Base-by-base conservation (phyloP, 1,140 invertebrate species). In the Drosophila bifasciata region DNA sequence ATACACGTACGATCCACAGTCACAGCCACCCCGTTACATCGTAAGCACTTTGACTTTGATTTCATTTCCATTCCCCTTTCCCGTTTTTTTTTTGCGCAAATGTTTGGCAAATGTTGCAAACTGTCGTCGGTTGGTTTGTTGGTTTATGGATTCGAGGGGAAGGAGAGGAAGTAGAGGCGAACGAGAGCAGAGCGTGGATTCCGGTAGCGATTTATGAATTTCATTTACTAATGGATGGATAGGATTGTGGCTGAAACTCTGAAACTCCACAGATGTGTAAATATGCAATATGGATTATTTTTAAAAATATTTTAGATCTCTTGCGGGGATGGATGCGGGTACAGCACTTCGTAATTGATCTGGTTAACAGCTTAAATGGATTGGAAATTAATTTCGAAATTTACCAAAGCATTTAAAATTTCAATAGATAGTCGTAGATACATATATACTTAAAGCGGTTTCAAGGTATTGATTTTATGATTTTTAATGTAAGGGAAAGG, bases 161-260 rank as follows among this genome's bases (percentile, higher is more conserved):
- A 25, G 49, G 39, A 43, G 19, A 3, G 19, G 19, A 3, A 3
- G 19, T n/a, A 39, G 23, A 25, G 4, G 57, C 23, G 23, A 13
- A 25, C 23, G 39, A 43, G 11, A 17, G 52, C 62, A 68, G 44
- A 41, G 23, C 59, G 9, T 9, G 28, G 43, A 36, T 36, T 36
- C 32, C 32, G 21, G 32, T n/a, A 28, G 56, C 63, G 58, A 88
- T 76, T 88, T 88, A 88, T 88, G 83, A 88, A 79, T 88, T 88
- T 89, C 79, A 88, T 88, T 88, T 88, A 59, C 83, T 88, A 88
- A 88, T 88, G 83, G 83, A 88, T 88, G 83, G 83, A 88, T 36
- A 13, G 32, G 32, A 36, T 83, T 88, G 84, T 73, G 78, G 81
- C 52, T n/a, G n/a, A 52, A 81, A 32, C 64, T 40, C 43, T 60